phyloP scores from a whole-genome alignment of 2,797 vertebrate species.

The Sebastes itinus region DNA sequence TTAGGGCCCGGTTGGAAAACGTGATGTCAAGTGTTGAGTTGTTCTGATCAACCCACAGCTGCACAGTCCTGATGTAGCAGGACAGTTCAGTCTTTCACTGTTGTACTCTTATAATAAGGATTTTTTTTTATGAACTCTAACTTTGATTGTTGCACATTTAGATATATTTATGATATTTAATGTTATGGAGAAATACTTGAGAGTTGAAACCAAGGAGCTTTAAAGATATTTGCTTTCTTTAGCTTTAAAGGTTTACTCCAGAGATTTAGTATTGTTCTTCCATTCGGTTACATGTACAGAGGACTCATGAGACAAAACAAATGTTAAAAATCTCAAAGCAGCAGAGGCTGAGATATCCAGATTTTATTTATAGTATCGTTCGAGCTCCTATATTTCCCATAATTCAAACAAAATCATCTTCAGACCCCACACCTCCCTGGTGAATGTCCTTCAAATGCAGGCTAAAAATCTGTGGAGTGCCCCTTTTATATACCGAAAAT shows the following conservation, averaged over 20 bases:
- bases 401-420: neutral
- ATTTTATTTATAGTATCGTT: neutral
- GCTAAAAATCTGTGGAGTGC: neutral
- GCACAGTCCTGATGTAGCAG: neutral
- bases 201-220: neutral
- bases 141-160: neutral
- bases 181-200: neutral
- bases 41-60: neutral
- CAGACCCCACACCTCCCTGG: too few relatives aligned
- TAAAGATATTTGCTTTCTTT: neutral
- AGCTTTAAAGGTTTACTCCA: neutral
- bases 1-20: neutral
- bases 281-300: neutral
- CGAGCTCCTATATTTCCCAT: neutral
- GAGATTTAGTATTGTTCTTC: neutral
- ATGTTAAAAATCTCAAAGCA: neutral
- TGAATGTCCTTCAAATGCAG: neutral
- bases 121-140: neutral
- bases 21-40: neutral
- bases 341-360: neutral
- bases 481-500: neutral
- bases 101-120: neutral
- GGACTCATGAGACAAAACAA: neutral
- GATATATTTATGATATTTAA: neutral
- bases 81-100: neutral